These are phyloP conservation scores for Camponotus fellah DNA, from an alignment of 2,888 invertebrate species.

Conservation along the genomic window DNA sequence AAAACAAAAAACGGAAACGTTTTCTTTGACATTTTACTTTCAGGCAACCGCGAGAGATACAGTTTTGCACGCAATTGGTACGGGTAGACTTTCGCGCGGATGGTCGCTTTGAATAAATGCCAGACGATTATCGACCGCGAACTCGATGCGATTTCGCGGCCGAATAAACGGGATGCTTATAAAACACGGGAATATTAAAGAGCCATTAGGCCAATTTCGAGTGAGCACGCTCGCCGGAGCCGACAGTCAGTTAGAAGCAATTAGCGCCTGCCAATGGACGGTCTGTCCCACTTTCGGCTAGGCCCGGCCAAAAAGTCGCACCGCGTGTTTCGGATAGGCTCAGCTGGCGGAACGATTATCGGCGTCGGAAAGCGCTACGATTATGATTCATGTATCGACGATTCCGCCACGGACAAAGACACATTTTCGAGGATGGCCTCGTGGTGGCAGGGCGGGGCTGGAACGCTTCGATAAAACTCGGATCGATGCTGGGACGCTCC, in stretches of 20 bases:
- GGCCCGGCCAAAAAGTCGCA: constrained; percentile 24
- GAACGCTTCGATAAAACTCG: constrained; percentile 84
- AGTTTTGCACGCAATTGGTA: neutral
- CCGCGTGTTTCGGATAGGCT: neutral
- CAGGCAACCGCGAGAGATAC: neutral
- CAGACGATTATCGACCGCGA: constrained; percentile 25
- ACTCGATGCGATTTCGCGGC: constrained; percentile 28
- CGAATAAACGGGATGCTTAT: constrained; percentile 42
- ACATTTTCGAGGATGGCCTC: constrained; percentile 66
- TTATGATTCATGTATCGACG: constrained; percentile 29
- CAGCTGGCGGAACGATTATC: constrained; percentile 2
- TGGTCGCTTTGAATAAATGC: constrained; percentile 24
- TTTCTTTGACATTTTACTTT: neutral
- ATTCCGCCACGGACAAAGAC: constrained; percentile 61
- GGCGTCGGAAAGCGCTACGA: neutral
- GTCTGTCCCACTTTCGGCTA: constrained; percentile 19
- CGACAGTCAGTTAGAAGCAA: constrained; percentile 43
- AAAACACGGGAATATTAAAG: constrained; percentile 49
- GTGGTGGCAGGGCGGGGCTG: constrained; percentile 83
- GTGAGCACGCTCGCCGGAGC: constrained; percentile 12
- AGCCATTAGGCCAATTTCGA: constrained; percentile 44
- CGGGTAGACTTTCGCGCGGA: neutral
- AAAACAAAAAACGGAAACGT: neutral
- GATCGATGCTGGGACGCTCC: constrained; percentile 85
- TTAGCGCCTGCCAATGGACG: constrained; percentile 27